These are phyloP conservation scores for Pseudorhiza aurosa DNA, from an alignment of 30 jellyfish, hydroid and myxozoan genomes.

Conservation along the genomic window DNA sequence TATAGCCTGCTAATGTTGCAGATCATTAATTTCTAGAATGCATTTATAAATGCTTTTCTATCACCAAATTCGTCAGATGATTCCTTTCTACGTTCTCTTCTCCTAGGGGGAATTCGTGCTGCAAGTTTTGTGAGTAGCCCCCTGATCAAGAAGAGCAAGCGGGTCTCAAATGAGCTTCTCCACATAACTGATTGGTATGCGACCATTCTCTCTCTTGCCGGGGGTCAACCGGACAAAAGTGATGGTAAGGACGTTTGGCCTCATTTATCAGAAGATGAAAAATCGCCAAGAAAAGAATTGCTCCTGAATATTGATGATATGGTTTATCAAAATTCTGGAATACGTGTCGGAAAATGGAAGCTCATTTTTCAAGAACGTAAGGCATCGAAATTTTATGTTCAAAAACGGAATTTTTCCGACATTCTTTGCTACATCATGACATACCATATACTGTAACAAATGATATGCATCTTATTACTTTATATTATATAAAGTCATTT, in stretches of 20 bases:
- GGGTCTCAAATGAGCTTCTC: conserved; percentile 50
- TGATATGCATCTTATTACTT: too few species aligned
- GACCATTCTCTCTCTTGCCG: conserved; percentile 68
- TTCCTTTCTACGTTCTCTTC: not conserved
- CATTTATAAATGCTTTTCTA: too few species aligned
- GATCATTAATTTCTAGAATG: too few species aligned
- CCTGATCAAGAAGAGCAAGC: conserved; percentile 31
- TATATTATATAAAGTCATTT: too few species aligned
- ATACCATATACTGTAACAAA: too few species aligned
- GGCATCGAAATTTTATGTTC: not conserved
- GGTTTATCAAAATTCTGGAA: conserved; percentile 73
- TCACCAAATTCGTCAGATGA: too few species aligned
- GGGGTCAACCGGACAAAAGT: conserved; percentile 31
- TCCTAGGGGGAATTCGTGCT: conserved; percentile 75
- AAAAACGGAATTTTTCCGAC: too few species aligned
- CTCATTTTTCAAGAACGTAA: conserved; percentile 63
- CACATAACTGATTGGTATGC: conserved; percentile 80
- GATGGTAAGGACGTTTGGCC: conserved; percentile 86
- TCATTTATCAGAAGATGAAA: conserved; percentile 42
- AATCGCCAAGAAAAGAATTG: conserved; percentile 79
- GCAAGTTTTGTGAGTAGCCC: conserved; percentile 67
- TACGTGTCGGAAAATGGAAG: conserved; percentile 86
- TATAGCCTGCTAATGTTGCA: too few species aligned
- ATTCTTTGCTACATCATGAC: too few species aligned
- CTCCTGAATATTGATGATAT: conserved; percentile 81